Percentiles rank a stretch among this genome's conserved stretches.
Evolutionary conservation across 2,113 vertebrate species (phyloP).

Genomic region (Cavia aperea): DNA sequence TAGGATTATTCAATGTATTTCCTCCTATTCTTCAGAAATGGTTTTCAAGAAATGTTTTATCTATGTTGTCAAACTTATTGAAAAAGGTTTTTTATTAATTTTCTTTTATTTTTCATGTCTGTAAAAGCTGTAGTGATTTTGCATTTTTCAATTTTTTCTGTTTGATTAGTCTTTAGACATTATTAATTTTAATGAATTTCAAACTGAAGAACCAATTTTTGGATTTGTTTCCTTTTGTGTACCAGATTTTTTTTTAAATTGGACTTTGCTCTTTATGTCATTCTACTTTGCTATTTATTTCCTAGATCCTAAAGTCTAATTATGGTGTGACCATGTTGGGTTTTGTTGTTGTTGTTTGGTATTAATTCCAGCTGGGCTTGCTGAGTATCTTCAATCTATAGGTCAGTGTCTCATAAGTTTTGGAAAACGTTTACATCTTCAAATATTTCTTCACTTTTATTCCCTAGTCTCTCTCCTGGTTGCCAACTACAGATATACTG

Average conservation of each 20-base stretch:
- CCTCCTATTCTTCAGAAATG: not conserved
- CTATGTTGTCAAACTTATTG: not conserved
- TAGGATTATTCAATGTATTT: conserved; percentile 8
- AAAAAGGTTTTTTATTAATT: not conserved
- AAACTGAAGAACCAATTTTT: not conserved
- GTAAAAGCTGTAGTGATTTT: not conserved
- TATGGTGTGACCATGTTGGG: not conserved
- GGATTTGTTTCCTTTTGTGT: not conserved
- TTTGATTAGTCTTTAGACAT: not conserved
- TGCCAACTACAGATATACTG: not conserved
- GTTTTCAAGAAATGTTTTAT: conserved; percentile 9
- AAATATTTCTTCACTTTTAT: not conserved
- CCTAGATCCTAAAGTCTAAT: not conserved
- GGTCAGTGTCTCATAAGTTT: not conserved
- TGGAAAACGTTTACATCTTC: not conserved
- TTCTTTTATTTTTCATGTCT: conserved; percentile 6
- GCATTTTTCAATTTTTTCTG: not conserved
- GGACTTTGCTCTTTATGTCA: not conserved
- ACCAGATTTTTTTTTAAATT: not conserved
- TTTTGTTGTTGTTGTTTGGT: not conserved
- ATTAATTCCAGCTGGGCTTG: not conserved
- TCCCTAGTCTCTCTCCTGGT: not conserved
- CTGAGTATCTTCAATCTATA: not conserved
- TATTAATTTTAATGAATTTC: not conserved
- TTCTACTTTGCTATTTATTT: not conserved